phyloP scores from a whole-genome alignment of 1,140 invertebrate genomes.

The Neodiprion fabricii region DNA sequence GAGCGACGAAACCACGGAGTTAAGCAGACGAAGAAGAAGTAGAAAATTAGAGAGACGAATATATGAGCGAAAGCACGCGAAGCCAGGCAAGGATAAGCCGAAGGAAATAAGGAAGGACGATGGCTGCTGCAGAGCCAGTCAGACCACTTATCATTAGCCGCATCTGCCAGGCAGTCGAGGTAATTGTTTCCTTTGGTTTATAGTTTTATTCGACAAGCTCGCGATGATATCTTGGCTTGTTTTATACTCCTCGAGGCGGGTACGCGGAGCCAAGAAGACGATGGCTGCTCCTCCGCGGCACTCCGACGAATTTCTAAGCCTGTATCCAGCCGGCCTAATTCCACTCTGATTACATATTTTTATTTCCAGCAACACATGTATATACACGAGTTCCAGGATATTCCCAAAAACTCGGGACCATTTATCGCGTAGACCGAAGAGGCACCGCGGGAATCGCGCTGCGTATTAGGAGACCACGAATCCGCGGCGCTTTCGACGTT shows the following conservation, averaged over 20 bases:
- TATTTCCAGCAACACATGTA: too few species aligned
- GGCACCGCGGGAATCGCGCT: too few species aligned
- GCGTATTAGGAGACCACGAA: too few species aligned
- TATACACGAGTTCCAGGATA: too few species aligned
- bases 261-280: conserved; percentile 16
- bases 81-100: background rate
- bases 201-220: conserved; percentile 51
- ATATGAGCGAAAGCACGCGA: background rate
- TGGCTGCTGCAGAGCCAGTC: conserved; percentile 4
- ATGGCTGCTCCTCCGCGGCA: background rate
- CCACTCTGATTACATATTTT: background rate
- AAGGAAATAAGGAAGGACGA: background rate
- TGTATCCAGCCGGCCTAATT: background rate
- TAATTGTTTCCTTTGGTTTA: conserved; percentile 57
- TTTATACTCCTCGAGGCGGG: conserved; percentile 47
- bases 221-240: conserved; percentile 51
- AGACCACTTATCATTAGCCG: conserved; percentile 12
- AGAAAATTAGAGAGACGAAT: background rate
- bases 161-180: conserved; percentile 35
- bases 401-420: too few species aligned
- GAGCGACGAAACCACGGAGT: too few species aligned
- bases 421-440: too few species aligned
- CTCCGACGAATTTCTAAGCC: background rate
- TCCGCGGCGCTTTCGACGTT: too few species aligned
- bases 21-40: background rate